Evolutionary conservation across 2,797 vertebrate genomes (phyloP), one percentile per base, ranked within the genome.

Genomic region (Sternarchorhynchus goeldii): DNA sequence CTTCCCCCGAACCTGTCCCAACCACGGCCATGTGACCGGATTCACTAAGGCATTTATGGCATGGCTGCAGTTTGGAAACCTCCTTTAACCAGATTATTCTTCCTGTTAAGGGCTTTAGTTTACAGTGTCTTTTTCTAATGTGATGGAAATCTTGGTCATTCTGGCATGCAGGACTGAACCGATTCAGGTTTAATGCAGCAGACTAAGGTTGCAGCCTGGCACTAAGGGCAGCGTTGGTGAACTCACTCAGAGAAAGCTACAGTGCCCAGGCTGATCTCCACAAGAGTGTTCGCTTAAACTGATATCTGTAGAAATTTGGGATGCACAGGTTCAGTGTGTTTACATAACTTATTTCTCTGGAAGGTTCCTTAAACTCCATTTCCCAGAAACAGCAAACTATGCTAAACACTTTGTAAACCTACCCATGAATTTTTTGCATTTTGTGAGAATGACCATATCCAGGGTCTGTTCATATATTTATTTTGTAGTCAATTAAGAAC

Each of bases 321-420:
- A 64, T 72, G 39, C 66, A 31, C 36, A 66, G 62, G 45, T 81
- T 65, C 32, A 71, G 29, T 55, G 25, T 81, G 55, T 71, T 72
- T 79, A 79, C 56, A n/a, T 74, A 68, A 79, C 58, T 36, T 63
- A 73, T 73, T 73, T 25, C 77, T 62, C 56, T 65, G 71, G 45
- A 65, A 39, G 50, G 53, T 50, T 32, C 5, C 6, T 63, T 57
- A 6, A 55, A 25, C 64, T 39, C 20, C 20, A 50, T 73, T 76
- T 65, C 76, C 31, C 57, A 58, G 65, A n/a, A 72, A 68, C 68
- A 76, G 32, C 17, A 64, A 60, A 66, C 29, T 70, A 7, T 18
- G 34, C 60, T 59, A 75, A 66, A 60, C 62, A 56, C 56, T 63
- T 58, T 8, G 0, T 18, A 12, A 25, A 3, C 67, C 36, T n/a